Conservation (phyloP, 2,113 vertebrate genomes). For the Zosterops borbonicus region DNA sequence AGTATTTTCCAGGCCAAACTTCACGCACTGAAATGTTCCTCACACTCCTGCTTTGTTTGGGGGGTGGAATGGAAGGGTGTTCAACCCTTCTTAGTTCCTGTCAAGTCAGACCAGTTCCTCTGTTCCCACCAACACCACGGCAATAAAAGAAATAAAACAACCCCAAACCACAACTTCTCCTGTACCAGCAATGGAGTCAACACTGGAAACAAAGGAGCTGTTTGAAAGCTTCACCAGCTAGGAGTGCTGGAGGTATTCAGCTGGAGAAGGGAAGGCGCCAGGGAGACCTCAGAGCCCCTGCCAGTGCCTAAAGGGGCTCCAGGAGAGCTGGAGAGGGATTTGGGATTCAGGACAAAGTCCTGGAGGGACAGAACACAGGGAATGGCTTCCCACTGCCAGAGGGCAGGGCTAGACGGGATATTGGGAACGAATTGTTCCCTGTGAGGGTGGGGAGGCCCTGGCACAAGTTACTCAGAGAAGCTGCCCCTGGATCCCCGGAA, state of each 20-base stretch:
- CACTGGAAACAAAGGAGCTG: not conserved
- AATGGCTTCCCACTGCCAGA: not conserved
- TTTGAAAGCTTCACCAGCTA: not conserved
- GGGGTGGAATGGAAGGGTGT: not conserved
- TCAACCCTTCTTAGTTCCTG: not conserved
- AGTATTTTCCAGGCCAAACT: not conserved
- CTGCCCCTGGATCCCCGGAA: not conserved
- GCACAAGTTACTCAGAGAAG: rapidly evolving
- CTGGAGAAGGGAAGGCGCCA: rapidly evolving
- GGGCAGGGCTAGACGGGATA: rapidly evolving
- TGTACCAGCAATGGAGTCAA: not conserved
- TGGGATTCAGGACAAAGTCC: not conserved
- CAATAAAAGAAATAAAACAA: not conserved
- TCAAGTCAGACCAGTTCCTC: not conserved
- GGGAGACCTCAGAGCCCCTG: rapidly evolving
- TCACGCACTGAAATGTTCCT: not conserved
- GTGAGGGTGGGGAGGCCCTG: rapidly evolving
- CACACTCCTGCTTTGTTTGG: not conserved
- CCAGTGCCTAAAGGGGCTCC: rapidly evolving
- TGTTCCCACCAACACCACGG: not conserved
- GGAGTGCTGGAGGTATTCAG: not conserved
- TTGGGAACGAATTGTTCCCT: not conserved
- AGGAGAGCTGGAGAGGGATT: not conserved
- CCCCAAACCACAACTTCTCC: not conserved
- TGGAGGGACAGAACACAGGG: not conserved